Evolutionary conservation across 2,888 invertebrate species (phyloP), one percentile per base, ranked within the genome.

Genomic region (Atethmia centrago): DNA sequence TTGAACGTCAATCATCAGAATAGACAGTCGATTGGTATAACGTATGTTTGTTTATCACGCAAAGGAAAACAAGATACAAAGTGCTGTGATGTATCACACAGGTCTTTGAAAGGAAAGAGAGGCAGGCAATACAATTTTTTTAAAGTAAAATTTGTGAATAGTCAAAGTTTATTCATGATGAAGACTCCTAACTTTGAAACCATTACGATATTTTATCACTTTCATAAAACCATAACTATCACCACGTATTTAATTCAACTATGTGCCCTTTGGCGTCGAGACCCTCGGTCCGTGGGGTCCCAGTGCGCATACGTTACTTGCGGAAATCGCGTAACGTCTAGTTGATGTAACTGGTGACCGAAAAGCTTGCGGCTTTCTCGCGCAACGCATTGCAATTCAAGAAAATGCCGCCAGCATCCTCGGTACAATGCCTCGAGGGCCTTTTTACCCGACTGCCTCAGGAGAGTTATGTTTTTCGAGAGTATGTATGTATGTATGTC

Each of bases 41-140:
- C 72, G 51, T 78, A 77, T 58, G 74, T 66, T 70, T 62, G 66
- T 74, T 69, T 56, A 72, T 58, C 79, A 77, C 79, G 79, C 72
- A 10, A 47, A 56, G 51, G 62, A 51, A 51, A 66, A 56, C 55
- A 45, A n/a, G 14, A 31, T 36, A 14, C 7, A 61, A 55, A 61
- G 1, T 42, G 16, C 5, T 53, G 3, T 67, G 47, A 53, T 49
- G 36, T 36, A 62, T 42, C 16, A 10, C 7, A 45, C 1, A 42
- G 21, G 25, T 19, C 53, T 61, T n/a, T 61, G n/a, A 51, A 59
- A 0, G 2, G 21, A 45, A 51, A 28, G 2, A 45, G 19, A 40
- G 36, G 10, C 16, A 51, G 3, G 21, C 21, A 42, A n/a, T 21
- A 14, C 10, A 19, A n/a, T n/a, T 8, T 12, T 51, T 28, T 58